Conservation (phyloP, 2,888 invertebrate species). For the Zonitis immaculata region DNA sequence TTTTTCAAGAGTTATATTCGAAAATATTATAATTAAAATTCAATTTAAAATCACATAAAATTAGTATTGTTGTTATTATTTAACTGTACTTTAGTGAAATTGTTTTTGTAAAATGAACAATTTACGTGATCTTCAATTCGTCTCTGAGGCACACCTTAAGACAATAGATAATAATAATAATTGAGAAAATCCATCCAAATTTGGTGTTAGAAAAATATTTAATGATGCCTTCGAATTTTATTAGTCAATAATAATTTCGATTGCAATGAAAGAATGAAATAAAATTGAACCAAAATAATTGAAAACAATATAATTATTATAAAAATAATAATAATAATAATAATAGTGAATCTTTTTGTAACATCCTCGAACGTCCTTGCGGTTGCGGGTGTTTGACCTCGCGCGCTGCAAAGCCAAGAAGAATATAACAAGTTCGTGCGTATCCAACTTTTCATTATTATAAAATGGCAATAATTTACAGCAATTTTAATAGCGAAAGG, state of each 20-base stretch:
- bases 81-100: not conserved
- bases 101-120: conserved; percentile 13
- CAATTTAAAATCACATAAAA: not conserved
- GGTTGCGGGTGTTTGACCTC: conserved; percentile 18
- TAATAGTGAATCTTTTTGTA: not conserved
- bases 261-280: no score
- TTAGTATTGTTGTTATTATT: not conserved
- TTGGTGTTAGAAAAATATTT: no score
- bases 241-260: no score
- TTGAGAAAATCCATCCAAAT: no score
- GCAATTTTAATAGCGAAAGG: not conserved
- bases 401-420: conserved; percentile 2
- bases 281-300: no score
- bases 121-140: conserved; percentile 12
- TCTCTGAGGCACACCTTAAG: not conserved
- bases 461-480: not conserved
- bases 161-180: no score
- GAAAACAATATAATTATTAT: no score
- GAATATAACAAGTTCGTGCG: conserved; percentile 8
- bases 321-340: no score
- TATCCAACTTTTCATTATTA: conserved; percentile 13
- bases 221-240: no score
- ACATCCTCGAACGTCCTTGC: conserved; percentile 13
- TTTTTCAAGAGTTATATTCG: no score
- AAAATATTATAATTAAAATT: not conserved